phyloP scores from a whole-genome alignment of 2,888 invertebrate genomes.

The Cynaeus angustus region DNA sequence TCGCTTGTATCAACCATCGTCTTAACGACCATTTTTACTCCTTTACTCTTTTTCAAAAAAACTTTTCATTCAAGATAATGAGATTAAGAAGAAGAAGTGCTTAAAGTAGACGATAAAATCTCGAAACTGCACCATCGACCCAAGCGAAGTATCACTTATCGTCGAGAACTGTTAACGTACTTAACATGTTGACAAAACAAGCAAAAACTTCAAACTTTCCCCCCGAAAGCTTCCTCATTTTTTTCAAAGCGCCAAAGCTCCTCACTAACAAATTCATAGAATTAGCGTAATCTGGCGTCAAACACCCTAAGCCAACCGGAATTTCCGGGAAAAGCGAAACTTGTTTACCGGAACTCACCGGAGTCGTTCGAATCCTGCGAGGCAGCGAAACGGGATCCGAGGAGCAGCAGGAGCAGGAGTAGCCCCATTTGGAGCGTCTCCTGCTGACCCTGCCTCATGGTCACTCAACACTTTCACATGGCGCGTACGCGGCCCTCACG shows the following conservation, averaged over 20 bases:
- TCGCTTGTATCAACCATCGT: too few relatives aligned
- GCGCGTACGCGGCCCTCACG: slow-evolving; percentile 55
- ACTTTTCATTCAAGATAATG: slow-evolving; percentile 7
- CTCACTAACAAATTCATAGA: neutral
- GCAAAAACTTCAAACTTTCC: neutral
- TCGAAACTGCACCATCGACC: slow-evolving; percentile 5
- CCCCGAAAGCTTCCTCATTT: neutral
- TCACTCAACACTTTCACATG: slow-evolving; percentile 67
- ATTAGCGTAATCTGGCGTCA: slow-evolving; percentile 3
- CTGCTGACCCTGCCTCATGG: slow-evolving; percentile 67
- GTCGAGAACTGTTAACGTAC: slow-evolving; percentile 1
- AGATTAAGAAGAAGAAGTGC: neutral
- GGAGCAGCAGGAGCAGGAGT: slow-evolving; percentile 65
- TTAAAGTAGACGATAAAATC: slow-evolving; percentile 12
- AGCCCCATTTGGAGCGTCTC: slow-evolving; percentile 64
- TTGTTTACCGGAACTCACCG: slow-evolving; percentile 54
- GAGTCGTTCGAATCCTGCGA: slow-evolving; percentile 59
- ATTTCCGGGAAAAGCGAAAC: slow-evolving; percentile 3
- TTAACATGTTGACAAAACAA: neutral
- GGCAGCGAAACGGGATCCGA: slow-evolving; percentile 58
- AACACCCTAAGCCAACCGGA: neutral
- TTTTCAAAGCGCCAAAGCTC: too few relatives aligned
- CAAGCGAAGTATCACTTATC: slow-evolving; percentile 1
- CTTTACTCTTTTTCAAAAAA: too few relatives aligned
- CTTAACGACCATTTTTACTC: too few relatives aligned